Conservation (phyloP, 2,888 invertebrate species). For the Leucophenga maculata region DNA sequence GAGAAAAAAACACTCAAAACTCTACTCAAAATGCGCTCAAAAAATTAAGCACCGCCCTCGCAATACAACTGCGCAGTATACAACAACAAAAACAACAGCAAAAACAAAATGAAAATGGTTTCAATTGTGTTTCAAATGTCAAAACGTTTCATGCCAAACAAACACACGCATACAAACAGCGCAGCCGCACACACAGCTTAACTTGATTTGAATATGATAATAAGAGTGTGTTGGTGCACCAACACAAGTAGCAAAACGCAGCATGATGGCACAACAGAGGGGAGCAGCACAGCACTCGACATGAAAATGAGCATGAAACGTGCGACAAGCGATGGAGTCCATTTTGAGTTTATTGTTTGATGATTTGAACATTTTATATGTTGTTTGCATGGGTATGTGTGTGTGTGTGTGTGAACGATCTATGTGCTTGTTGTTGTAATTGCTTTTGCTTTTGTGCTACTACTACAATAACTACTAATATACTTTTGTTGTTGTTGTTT, state of each 20-base stretch:
- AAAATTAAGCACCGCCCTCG: neutral
- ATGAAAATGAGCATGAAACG: conserved; percentile 69
- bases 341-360: conserved; percentile 73
- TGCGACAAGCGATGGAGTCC: conserved; percentile 70
- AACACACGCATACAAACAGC: neutral
- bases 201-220: neutral
- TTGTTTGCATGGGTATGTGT: conserved; percentile 42
- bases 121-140: conserved; percentile 18
- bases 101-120: conserved; percentile 1
- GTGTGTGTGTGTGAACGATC: conserved; percentile 31
- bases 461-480: conserved; percentile 31
- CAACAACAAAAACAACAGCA: neutral
- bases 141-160: conserved; percentile 11
- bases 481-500: conserved; percentile 33
- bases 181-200: neutral
- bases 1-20: neutral
- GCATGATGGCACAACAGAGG: conserved; percentile 37
- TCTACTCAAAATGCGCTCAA: neutral
- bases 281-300: conserved; percentile 52
- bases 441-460: conserved; percentile 27
- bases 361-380: conserved; percentile 71
- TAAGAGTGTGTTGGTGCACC: conserved; percentile 3
- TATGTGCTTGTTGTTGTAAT: conserved; percentile 24
- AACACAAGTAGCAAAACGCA: neutral
- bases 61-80: conserved; percentile 20